Conservation (phyloP, 2,113 vertebrate genomes). For the Equus quagga region DNA sequence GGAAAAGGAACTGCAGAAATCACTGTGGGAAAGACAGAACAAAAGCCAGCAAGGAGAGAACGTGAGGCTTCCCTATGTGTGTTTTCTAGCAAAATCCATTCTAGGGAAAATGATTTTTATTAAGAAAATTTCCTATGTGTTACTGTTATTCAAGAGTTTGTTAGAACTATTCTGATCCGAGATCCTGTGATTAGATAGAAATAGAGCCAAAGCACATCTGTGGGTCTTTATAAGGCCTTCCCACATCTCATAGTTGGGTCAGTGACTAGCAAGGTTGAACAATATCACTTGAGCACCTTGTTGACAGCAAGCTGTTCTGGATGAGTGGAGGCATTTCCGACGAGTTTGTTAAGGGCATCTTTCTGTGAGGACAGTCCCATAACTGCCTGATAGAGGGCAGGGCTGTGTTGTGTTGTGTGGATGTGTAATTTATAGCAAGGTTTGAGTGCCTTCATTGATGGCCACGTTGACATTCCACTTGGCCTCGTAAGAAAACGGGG, state of each 20-base stretch:
- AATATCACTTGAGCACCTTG: fast-evolving
- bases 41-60: neutral
- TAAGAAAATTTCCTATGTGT: neutral
- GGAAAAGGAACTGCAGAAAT: neutral
- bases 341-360: neutral
- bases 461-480: too few species aligned
- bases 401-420: neutral
- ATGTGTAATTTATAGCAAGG: neutral
- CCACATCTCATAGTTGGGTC: fast-evolving
- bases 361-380: neutral
- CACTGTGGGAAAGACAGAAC: neutral
- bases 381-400: neutral
- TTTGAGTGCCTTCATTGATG: neutral
- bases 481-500: neutral
- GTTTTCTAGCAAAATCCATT: neutral
- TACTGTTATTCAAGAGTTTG: neutral
- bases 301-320: neutral
- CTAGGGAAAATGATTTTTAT: neutral
- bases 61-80: fast-evolving
- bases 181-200: neutral
- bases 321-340: neutral
- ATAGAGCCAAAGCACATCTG: fast-evolving
- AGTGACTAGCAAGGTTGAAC: neutral
- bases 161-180: neutral
- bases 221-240: neutral